Evolutionary conservation across 2,113 vertebrate genomes (phyloP), one percentile per base, ranked within the genome.

Genomic region (Calypte anna): DNA sequence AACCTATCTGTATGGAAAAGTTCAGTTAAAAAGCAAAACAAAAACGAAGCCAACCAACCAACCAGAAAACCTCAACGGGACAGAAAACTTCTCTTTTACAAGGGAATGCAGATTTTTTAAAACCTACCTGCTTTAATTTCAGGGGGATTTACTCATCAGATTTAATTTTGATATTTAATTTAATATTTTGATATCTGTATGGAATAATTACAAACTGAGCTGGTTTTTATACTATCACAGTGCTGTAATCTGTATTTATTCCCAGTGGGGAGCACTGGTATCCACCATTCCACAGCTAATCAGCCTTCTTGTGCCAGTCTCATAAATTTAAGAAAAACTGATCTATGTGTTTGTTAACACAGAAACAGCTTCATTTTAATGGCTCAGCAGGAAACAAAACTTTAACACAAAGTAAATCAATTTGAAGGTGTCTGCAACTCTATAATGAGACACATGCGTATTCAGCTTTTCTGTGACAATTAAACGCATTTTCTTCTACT

Each of bases 361-460:
- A 54, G 14, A 31, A 74, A 82, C 6, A 24, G 50, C 46, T 85
- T 48, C 3, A 50, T 21, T 75, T 31, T 12, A 72, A 64, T 5
- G 24, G 30, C 11, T 58, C 8, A 6, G 22, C 2, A 46, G 14
- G 53, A 75, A 81, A 83, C 7, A 50, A 43, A 12, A 8, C 14
- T 62, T 38, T 23, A 73, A 36, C 3, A 48, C 12, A 43, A 72
- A 83, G 21, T 17, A 24, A 28, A 33, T 19, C 23, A 27, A 7
- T 33, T 14, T 18, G 44, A 70, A 38, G 18, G 6, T 72, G 14
- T 19, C 28, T 20, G 30, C 12, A 30, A 31, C 38, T 43, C 43
- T 67, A 33, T 24, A 61, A 63, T 0, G 7, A 38, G 11, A 22
- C 9, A 14, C 0, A 12, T 2, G 53, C 0, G 10, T 2, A 44